Base-by-base conservation (phyloP, 1,140 invertebrate genomes). In the Lethocerus indicus region DNA sequence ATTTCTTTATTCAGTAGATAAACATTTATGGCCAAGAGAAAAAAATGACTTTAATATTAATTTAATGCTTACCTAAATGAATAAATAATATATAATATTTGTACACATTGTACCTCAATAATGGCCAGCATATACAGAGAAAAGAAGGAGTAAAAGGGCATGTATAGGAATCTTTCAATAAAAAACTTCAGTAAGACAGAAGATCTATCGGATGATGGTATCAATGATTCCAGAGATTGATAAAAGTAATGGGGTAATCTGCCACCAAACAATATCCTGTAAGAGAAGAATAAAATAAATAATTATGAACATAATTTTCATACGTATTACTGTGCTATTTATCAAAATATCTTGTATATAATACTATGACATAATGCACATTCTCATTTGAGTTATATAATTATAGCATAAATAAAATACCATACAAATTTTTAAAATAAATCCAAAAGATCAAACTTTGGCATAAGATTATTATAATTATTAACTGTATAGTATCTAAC, bases 241-340 rank as follows among this genome's bases (percentile, higher is more conserved):
- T 79, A 81, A 59, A 83, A 82, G 55, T 72, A 82, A 62, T 82
- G 79, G 2, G 79, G 79, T 1, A 81, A 63, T 18, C 74, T 67
- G 3, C 81, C 80, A 29, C 79, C 79, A 62, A 83, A 81, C 9
- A 81, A 56, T 20, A 83, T 64, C 24, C 78, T 79, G 60, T 27
- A 64, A 67, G 43, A 16, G 59, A 55, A 54, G 42, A 29, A 60
- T 60, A 52, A 52, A 26, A 47, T 16, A 40, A 24, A 7, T 51
- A 26, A 24, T 13, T 41, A 54, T 42, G 49, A 54, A 51, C 50
- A 42, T 51, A 51, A 49, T 21, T 32, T 26, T 7, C n/a, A 32
- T 41, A 18, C 35, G 43, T n/a, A 26, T 13, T 43, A 21, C 23
- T 26, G n/a, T n/a, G n/a, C n/a, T n/a, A n/a, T n/a, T n/a, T n/a